Evolutionary conservation across 2,888 invertebrate species (phyloP), one percentile per base, ranked within the genome.

Genomic region (Cryptocheilus praepositus): DNA sequence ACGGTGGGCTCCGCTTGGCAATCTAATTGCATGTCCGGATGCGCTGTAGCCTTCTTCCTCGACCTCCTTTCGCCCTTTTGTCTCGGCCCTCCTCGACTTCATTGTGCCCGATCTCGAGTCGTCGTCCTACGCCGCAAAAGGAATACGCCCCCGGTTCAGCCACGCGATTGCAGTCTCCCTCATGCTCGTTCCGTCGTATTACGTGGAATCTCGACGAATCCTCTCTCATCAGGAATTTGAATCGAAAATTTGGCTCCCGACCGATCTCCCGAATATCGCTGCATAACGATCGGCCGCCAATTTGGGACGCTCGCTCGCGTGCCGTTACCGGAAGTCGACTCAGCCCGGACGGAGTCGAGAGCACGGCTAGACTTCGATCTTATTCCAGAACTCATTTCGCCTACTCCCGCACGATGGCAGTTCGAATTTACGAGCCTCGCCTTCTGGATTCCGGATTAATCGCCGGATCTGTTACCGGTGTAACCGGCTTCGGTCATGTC

Each of bases 371-470:
- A 68, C 65, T 69, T 70, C 71, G 55, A 78, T 72, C 73, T 68
- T 75, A 73, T 73, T 59, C 62, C 3, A 22, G 61, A 68, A 73
- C 73, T 70, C 67, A 71, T 76, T 68, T 66, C 63, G 45, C 52
- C 59, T 65, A 53, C 18, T 56, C 36, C 43, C 21, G 44, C 25
- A 46, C 28, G 57, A 49, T 51, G 18, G 18, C 46, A 45, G 52
- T 16, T 45, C 63, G 61, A 46, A 71, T 71, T 71, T 71, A 71
- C 70, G 70, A 64, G 16, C 62, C 64, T 45, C 64, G 57, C 64
- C 61, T 55, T 45, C 51, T 61, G 57, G 57, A 68, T 64, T 43
- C 64, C 57, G 49, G 11, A 64, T 56, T 68, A 71, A 71, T 71
- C 70, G 63, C 46, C 46, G 58, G 58, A 64, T 67, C 70, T 64